phyloP scores from a whole-genome alignment of 2,797 vertebrate species.

The Pterois miles region DNA sequence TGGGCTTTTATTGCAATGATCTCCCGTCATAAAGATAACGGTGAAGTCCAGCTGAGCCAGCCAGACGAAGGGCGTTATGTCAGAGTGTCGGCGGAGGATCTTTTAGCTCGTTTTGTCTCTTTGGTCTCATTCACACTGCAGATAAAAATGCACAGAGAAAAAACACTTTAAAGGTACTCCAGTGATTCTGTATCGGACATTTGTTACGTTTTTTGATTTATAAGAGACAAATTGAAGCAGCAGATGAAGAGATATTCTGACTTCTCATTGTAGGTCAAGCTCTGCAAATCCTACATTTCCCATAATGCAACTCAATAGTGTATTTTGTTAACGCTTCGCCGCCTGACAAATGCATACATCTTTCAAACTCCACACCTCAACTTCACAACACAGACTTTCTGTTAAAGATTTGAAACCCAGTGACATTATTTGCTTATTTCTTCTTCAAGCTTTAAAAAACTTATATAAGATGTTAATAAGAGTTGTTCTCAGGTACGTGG shows the following conservation, averaged over 20 bases:
- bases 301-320: too few species aligned
- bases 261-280: too few species aligned
- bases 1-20: conserved; percentile 67
- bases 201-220: not conserved
- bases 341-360: not conserved
- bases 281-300: conserved; percentile 7
- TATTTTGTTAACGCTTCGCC: not conserved
- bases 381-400: not conserved
- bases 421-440: too few species aligned
- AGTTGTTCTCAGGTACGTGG: too few species aligned
- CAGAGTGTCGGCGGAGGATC: not conserved
- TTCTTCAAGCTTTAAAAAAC: too few species aligned
- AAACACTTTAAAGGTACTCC: not conserved
- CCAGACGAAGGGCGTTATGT: conserved; percentile 12
- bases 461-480: too few species aligned
- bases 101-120: conserved; percentile 22
- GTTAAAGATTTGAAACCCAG: not conserved
- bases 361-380: not conserved
- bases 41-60: conserved; percentile 42
- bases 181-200: not conserved
- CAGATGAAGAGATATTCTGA: too few species aligned
- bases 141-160: not conserved
- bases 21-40: conserved; percentile 59
- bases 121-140: conserved; percentile 7
- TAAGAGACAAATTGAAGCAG: not conserved